Evolutionary conservation across 2,797 vertebrate genomes (phyloP), one percentile per base, ranked within the genome.

Genomic region (Syngnathus acus): DNA sequence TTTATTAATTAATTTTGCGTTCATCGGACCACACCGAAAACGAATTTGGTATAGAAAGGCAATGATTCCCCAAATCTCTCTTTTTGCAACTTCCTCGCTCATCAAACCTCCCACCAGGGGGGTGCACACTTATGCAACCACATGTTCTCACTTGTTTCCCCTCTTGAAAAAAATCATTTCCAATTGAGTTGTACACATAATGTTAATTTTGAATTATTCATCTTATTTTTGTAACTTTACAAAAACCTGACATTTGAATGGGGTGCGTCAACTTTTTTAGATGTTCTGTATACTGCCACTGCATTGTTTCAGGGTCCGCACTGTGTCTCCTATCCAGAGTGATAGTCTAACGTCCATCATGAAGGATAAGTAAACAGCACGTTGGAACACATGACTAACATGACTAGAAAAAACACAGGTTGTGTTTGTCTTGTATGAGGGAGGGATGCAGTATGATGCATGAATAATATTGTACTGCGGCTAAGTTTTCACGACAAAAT

Each of bases 301-400:
- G 68, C 37, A 38, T 82, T 81, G 72, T 51, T 51, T n/a, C n/a
- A 21, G 19, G 48, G 19, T n/a, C 6, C 17, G 6, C 7, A n/a
- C 48, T 1, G 11, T 51, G 48, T 51, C 19, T n/a, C 17, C 17
- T n/a, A n/a, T 51, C 17, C 72, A 67, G 74, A 43, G 82, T 61
- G 77, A 81, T 63, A 68, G 71, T 69, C 74, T 65, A 70, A 60
- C 39, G 62, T 86, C 84, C 84, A 85, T 85, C 87, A 76, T 86
- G 57, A 80, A 77, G 78, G 71, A 72, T 78, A 86, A 77, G 80
- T 87, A 87, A 89, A 88, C 82, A 83, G 69, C 75, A 9, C 78
- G 78, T 82, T 80, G 75, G 69, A 81, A 81, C 84, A 85, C 79
- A 85, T 73, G 73, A 76, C 60, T 11, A 55, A 67, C 78, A 84